phyloP scores from a whole-genome alignment of 2,888 invertebrate genomes.

The Psylliodes chrysocephalus region DNA sequence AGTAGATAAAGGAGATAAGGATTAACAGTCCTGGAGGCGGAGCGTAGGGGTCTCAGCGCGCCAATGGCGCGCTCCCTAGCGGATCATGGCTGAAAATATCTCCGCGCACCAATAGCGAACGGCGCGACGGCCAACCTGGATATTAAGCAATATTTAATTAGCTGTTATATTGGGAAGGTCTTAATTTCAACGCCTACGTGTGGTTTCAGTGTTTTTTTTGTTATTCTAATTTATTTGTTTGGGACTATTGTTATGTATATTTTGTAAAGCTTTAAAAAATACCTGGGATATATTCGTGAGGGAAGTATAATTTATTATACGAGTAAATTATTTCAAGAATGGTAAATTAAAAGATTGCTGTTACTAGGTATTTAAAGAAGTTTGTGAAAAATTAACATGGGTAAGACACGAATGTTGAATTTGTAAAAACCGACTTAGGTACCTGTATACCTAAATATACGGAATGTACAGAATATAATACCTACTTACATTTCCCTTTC shows the following conservation, averaged over 20 bases:
- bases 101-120: slow-evolving; percentile 47
- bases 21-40: slow-evolving; percentile 42
- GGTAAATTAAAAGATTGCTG: neutral
- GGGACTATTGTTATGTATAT: slow-evolving; percentile 38
- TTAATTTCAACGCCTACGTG: slow-evolving; percentile 36
- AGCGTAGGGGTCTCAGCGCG: slow-evolving; percentile 29
- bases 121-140: slow-evolving; percentile 34
- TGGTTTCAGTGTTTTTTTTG: slow-evolving; percentile 31
- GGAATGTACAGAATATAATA: too few relatives aligned
- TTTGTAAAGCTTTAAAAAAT: slow-evolving; percentile 33
- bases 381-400: too few relatives aligned
- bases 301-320: slow-evolving; percentile 13
- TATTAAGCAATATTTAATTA: slow-evolving; percentile 51
- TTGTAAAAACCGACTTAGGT: too few relatives aligned
- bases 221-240: slow-evolving; percentile 40
- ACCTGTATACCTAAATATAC: too few relatives aligned
- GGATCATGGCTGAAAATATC: slow-evolving; percentile 56
- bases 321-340: slow-evolving; percentile 7
- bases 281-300: slow-evolving; percentile 9
- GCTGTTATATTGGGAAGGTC: slow-evolving; percentile 36
- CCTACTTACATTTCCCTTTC: too few relatives aligned
- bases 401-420: too few relatives aligned
- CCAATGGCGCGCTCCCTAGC: slow-evolving; percentile 49
- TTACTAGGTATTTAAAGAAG: too few relatives aligned
- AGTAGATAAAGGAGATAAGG: slow-evolving; percentile 44